phyloP scores from a whole-genome alignment of 2,113 vertebrate species.

The Equus quagga region DNA sequence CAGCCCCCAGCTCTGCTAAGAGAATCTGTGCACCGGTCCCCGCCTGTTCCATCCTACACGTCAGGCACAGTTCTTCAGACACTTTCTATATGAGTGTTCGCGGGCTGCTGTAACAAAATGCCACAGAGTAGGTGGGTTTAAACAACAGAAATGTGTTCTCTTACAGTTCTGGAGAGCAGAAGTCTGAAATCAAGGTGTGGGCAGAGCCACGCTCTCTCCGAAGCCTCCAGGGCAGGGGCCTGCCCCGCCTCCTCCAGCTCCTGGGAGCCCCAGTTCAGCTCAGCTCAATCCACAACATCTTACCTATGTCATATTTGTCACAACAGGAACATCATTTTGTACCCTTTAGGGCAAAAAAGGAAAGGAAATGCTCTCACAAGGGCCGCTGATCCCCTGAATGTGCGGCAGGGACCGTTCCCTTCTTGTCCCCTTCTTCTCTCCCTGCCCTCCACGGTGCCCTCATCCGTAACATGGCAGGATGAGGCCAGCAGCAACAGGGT shows the following conservation, averaged over 20 bases:
- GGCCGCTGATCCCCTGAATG: background rate
- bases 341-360: background rate
- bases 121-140: background rate
- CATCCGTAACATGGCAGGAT: background rate
- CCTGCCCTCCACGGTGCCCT: background rate
- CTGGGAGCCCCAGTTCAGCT: too few species aligned
- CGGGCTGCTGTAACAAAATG: background rate
- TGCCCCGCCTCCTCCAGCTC: background rate
- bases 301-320: background rate
- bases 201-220: background rate
- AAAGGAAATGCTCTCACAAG: background rate
- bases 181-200: background rate
- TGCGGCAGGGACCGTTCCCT: background rate
- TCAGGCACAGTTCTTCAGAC: background rate
- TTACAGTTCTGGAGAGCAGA: background rate
- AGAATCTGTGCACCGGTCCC: background rate
- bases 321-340: conserved; percentile 49
- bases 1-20: background rate
- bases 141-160: background rate
- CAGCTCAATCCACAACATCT: background rate
- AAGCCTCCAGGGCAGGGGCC: background rate
- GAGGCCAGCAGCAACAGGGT: background rate
- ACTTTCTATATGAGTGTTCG: background rate
- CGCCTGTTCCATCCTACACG: background rate
- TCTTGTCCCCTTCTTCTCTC: background rate